Evolutionary conservation across 2,113 vertebrate genomes (phyloP).

Genomic region (Laticauda colubrina): DNA sequence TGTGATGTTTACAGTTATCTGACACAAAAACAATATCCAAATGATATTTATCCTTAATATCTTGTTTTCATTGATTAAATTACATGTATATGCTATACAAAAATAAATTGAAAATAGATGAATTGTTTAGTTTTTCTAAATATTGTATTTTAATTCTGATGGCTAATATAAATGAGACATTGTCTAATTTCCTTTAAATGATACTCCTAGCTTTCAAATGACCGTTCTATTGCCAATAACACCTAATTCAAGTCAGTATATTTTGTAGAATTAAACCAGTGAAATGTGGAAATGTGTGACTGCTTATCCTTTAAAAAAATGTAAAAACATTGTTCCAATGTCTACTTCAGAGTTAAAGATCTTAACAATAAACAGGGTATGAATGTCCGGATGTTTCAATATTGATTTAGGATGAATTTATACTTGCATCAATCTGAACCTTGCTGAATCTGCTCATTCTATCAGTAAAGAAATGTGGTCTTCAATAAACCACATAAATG

Average conservation of each 20-base stretch:
- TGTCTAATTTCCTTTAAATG: background rate
- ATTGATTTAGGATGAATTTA: background rate
- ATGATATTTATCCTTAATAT: background rate
- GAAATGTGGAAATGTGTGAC: background rate
- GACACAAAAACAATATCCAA: background rate
- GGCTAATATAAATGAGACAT: background rate
- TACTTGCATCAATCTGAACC: background rate
- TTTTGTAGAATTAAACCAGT: background rate
- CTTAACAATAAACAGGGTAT: background rate
- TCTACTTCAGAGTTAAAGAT: background rate
- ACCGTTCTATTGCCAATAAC: background rate
- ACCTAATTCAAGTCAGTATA: background rate
- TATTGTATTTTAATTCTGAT: background rate
- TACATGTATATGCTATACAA: background rate
- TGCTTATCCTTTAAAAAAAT: background rate
- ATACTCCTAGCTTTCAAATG: background rate
- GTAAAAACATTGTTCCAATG: background rate
- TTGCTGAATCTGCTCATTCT: background rate
- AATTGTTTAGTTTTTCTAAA: background rate
- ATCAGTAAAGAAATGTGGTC: background rate
- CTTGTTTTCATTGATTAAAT: background rate
- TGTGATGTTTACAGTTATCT: background rate
- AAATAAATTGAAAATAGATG: background rate
- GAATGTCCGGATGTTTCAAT: background rate
- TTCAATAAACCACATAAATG: background rate